A percentile compares a stretch with the other conserved stretches of the same genome.
Conservation (phyloP, 2,888 invertebrate genomes). For the Tiliacea citrago region DNA sequence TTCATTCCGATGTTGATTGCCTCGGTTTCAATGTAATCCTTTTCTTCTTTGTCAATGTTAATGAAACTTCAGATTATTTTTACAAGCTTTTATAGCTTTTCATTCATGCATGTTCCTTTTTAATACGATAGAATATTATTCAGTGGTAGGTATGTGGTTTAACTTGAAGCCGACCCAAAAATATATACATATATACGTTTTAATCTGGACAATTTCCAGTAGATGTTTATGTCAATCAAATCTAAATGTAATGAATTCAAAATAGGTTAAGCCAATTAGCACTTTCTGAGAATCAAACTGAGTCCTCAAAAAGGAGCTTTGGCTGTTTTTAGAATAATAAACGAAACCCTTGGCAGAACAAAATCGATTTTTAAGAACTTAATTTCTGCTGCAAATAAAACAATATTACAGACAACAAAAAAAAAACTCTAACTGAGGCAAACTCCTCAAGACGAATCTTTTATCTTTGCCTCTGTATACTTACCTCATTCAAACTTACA, state of each 20-base stretch:
- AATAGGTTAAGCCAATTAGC: neutral
- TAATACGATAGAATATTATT: neutral
- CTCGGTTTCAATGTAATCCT: constrained; percentile 47
- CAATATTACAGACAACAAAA: no score
- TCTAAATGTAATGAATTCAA: neutral
- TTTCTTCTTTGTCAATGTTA: constrained; percentile 52
- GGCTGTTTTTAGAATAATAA: no score
- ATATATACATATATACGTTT: neutral
- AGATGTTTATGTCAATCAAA: neutral
- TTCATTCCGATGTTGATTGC: constrained; percentile 52
- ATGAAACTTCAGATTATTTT: constrained; percentile 48
- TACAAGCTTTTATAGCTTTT: neutral
- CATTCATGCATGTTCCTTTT: neutral
- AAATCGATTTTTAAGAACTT: no score
- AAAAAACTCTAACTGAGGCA: neutral
- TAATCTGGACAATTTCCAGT: no score
- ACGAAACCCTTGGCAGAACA: no score
- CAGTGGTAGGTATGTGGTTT: neutral
- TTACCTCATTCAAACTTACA: neutral
- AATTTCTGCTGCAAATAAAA: no score
- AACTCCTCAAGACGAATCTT: neutral
- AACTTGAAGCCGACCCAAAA: neutral
- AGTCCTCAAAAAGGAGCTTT: no score
- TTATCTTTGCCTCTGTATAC: neutral
- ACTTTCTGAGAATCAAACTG: neutral